Percentiles rank a stretch among this genome's conserved stretches.
Conservation (phyloP, 2,797 vertebrate species). For the Gallinago solitaria region DNA sequence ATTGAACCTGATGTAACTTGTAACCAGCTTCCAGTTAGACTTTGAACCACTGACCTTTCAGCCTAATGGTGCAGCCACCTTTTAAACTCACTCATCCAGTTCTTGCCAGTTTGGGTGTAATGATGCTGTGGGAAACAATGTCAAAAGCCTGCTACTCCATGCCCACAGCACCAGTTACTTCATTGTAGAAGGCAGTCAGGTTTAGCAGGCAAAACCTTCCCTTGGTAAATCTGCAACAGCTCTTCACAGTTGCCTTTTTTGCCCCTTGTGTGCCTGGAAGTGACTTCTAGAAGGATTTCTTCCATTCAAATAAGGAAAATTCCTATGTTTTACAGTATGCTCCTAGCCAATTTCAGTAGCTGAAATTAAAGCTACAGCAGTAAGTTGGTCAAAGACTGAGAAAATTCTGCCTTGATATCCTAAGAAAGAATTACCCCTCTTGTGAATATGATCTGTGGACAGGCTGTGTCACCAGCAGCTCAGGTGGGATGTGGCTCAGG, state of each 20-base stretch:
- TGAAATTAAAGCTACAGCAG: not conserved
- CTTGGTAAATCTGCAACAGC: not conserved
- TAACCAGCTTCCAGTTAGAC: not conserved
- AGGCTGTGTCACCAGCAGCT: not conserved
- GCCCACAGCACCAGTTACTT: not conserved
- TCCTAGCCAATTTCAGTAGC: not conserved
- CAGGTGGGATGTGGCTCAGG: not conserved
- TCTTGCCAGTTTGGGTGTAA: not conserved
- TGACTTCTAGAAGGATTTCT: not conserved
- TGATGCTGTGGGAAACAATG: not conserved
- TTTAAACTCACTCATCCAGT: not conserved
- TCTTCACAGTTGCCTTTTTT: not conserved
- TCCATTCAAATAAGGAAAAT: not conserved
- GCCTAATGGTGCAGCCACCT: not conserved
- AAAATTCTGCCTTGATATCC: not conserved
- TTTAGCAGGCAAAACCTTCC: not conserved
- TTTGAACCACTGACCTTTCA: not conserved
- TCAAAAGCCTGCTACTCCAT: not conserved
- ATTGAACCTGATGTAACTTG: not conserved
- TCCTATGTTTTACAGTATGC: not conserved
- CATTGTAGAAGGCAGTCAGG: not conserved
- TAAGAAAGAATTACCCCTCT: not conserved
- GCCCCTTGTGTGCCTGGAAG: not conserved
- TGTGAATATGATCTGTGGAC: not conserved
- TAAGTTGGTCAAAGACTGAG: not conserved